These are phyloP conservation scores for Trogon surrucura DNA, from an alignment of 2,113 vertebrate species.

Conservation along the genomic window DNA sequence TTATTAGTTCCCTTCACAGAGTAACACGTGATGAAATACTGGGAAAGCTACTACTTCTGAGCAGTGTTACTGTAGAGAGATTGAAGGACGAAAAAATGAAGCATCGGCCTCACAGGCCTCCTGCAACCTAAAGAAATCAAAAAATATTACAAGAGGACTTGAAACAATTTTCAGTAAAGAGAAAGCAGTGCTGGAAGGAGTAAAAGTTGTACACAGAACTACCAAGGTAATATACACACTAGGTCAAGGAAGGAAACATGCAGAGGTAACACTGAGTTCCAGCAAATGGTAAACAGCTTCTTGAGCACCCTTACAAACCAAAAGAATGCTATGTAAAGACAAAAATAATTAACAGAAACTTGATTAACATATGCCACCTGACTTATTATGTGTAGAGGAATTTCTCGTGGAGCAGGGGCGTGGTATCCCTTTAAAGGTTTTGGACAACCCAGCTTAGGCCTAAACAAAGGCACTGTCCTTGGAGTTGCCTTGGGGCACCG, in stretches of 20 bases:
- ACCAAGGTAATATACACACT: neutral
- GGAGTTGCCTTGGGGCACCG: too few species aligned
- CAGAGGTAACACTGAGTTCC: neutral
- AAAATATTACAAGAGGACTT: neutral
- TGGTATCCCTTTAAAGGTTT: too few species aligned
- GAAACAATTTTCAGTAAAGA: neutral
- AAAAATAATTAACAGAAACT: neutral
- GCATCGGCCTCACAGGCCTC: neutral
- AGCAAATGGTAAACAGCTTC: neutral
- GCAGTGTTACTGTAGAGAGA: neutral
- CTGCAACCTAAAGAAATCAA: neutral
- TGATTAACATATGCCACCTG: neutral
- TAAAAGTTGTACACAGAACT: neutral
- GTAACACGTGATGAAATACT: neutral
- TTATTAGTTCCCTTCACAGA: neutral
- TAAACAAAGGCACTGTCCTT: too few species aligned
- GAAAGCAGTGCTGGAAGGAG: neutral
- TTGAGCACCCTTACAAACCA: neutral
- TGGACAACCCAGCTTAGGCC: too few species aligned
- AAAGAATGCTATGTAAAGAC: accelerated
- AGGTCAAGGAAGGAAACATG: neutral
- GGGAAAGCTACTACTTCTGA: neutral
- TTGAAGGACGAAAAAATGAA: neutral
- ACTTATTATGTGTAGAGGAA: neutral
- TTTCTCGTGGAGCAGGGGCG: too few species aligned